Conservation (phyloP, 2,888 invertebrate genomes). For the Lycia hirtaria region DNA sequence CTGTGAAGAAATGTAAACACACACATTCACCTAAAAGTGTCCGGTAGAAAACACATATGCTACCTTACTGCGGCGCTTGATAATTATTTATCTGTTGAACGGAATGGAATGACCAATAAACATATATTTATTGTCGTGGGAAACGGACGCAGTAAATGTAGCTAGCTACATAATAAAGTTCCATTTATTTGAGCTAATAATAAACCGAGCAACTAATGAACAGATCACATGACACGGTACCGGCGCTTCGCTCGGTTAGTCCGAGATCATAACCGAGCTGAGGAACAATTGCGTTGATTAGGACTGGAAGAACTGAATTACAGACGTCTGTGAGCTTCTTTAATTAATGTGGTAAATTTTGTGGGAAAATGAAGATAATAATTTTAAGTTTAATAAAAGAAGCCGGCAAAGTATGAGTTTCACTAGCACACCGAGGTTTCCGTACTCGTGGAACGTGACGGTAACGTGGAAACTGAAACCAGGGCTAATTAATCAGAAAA, state of each 20-base stretch:
- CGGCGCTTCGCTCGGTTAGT: background rate
- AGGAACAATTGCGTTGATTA: constrained; percentile 16
- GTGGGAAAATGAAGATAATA: background rate
- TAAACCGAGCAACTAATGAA: background rate
- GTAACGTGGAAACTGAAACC: too few species aligned
- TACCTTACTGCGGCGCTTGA: too few species aligned
- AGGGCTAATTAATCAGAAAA: too few species aligned
- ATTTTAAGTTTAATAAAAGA: too few species aligned
- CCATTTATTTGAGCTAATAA: background rate
- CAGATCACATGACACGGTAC: constrained; percentile 5
- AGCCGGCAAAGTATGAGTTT: too few species aligned
- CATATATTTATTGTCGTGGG: background rate
- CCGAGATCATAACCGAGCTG: background rate
- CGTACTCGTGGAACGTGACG: too few species aligned
- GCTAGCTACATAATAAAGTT: background rate
- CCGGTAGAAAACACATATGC: too few species aligned
- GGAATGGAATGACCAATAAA: background rate
- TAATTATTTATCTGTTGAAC: background rate
- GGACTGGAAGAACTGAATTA: constrained; percentile 1
- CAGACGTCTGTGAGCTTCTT: background rate
- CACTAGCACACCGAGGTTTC: too few species aligned
- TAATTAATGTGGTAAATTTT: constrained; percentile 1
- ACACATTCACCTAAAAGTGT: too few species aligned
- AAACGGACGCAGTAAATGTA: background rate
- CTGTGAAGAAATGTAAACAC: too few species aligned